These are phyloP conservation scores for Eufriesea mexicana DNA, from an alignment of 1,140 invertebrate species.

Conservation along the genomic window DNA sequence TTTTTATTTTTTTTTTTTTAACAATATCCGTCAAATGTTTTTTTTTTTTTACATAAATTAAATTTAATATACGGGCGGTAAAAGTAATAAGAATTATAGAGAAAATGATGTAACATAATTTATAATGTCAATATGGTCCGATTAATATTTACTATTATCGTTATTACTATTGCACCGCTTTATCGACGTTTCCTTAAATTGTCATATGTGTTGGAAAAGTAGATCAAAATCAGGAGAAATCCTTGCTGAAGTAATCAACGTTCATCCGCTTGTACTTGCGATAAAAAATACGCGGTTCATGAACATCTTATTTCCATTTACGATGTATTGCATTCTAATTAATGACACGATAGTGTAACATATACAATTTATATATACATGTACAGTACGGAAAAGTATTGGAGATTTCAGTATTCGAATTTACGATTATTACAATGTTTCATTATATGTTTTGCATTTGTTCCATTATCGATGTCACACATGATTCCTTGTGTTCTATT, in stretches of 20 bases:
- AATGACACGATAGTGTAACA: not conserved
- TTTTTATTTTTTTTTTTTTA: not conserved
- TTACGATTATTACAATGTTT: slow-evolving; percentile 11
- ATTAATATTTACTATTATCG: not conserved
- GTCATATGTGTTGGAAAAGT: not conserved
- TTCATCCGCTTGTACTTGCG: not conserved
- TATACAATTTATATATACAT: slow-evolving; percentile 1
- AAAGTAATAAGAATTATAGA: not conserved
- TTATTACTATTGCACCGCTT: not conserved
- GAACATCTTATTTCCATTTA: not conserved
- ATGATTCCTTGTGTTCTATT: not conserved
- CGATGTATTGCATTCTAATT: not conserved
- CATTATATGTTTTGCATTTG: not conserved
- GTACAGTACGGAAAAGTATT: not conserved
- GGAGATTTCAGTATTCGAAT: not conserved
- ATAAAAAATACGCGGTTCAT: not conserved
- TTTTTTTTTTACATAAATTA: not conserved
- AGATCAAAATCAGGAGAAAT: not conserved
- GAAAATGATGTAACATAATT: not conserved
- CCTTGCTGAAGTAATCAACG: not conserved
- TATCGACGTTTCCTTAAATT: not conserved
- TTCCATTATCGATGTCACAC: not conserved
- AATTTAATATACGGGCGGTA: not conserved
- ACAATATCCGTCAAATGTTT: not conserved
- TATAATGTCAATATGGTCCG: not conserved